Percentiles rank a stretch among this genome's conserved stretches.
These are phyloP conservation scores for Mythimna pallens DNA, from an alignment of 2,888 invertebrate species.

Conservation along the genomic window DNA sequence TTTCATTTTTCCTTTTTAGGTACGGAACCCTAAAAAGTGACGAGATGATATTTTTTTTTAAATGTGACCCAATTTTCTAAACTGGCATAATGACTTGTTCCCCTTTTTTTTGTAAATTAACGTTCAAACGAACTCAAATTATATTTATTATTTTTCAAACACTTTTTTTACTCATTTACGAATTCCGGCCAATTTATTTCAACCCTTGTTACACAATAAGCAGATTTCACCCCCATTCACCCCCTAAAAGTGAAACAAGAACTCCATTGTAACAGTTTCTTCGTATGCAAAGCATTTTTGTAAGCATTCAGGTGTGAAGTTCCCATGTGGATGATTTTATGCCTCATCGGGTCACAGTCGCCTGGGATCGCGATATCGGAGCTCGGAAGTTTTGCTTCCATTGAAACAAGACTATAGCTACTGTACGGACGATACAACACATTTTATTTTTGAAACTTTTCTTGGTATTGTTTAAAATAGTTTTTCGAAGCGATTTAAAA, in stretches of 20 bases:
- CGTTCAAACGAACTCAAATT: conserved; percentile 38
- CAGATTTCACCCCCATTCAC: conserved; percentile 30
- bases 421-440: conserved; percentile 22
- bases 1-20: no score
- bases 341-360: conserved; percentile 59
- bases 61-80: background rate
- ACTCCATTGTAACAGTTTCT: conserved; percentile 51
- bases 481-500: conserved; percentile 2
- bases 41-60: background rate
- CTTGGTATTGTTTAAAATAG: conserved; percentile 21
- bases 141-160: conserved; percentile 15
- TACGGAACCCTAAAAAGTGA: no score
- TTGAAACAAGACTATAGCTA: conserved; percentile 47
- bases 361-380: conserved; percentile 54
- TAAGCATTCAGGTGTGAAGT: conserved; percentile 60
- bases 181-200: conserved; percentile 55
- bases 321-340: conserved; percentile 64
- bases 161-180: conserved; percentile 40
- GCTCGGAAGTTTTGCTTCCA: conserved; percentile 51
- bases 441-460: conserved; percentile 18
- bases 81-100: background rate
- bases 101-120: conserved; percentile 10
- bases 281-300: conserved; percentile 63
- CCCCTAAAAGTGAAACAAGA: conserved; percentile 51
- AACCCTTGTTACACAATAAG: conserved; percentile 35